Evolutionary conservation across 2,113 vertebrate genomes (phyloP).

Genomic region (Myrmecobius fasciatus): DNA sequence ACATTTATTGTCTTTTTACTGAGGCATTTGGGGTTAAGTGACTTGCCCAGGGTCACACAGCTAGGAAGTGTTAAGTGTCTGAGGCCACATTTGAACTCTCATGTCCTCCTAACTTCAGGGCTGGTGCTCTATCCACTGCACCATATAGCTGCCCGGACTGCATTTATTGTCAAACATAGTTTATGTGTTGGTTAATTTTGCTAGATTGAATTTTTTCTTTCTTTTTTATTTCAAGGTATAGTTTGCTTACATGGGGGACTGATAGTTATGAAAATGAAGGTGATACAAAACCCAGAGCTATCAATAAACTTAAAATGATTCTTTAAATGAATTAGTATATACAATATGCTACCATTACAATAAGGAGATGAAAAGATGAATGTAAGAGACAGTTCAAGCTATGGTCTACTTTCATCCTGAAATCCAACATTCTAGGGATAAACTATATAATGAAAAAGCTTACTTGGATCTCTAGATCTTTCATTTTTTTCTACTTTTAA

Average conservation of each 20-base stretch:
- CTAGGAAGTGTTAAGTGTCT: too few relatives aligned
- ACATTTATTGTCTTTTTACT: too few relatives aligned
- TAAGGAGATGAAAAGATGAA: background rate
- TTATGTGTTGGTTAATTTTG: background rate
- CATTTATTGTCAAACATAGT: background rate
- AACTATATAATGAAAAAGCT: background rate
- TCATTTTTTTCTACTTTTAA: constrained; percentile 5
- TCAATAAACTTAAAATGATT: background rate
- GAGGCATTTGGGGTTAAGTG: too few relatives aligned
- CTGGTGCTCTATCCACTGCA: too few relatives aligned
- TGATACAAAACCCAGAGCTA: background rate
- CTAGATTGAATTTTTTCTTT: background rate
- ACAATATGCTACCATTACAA: background rate
- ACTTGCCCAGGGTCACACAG: too few relatives aligned
- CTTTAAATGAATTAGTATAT: background rate
- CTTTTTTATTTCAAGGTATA: background rate
- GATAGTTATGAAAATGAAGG: background rate
- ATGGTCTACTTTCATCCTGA: background rate
- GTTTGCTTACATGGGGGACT: background rate
- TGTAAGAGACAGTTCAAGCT: background rate
- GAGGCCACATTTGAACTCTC: too few relatives aligned
- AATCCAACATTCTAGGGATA: constrained; percentile 11
- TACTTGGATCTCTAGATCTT: constrained; percentile 13
- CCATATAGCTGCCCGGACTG: too few relatives aligned
- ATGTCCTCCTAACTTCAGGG: too few relatives aligned